Evolutionary conservation across 2,113 vertebrate species (phyloP).

Genomic region (Halichoerus grypus): DNA sequence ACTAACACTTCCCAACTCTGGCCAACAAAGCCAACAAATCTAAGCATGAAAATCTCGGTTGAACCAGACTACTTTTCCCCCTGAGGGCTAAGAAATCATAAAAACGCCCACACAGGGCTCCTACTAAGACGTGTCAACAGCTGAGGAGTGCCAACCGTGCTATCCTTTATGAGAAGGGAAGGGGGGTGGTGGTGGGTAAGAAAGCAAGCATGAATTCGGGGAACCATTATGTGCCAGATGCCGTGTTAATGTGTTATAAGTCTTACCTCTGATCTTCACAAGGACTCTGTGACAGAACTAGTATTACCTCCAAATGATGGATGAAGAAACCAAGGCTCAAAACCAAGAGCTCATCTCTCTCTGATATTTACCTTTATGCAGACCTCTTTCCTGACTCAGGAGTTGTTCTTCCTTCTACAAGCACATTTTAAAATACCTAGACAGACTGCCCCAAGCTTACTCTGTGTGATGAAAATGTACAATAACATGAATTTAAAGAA

Average conservation of each 20-base stretch:
- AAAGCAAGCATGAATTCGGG: not conserved
- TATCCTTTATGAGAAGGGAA: not conserved
- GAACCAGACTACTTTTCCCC: rapidly evolving
- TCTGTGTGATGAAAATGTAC: not conserved
- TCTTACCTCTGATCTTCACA: not conserved
- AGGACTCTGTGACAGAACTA: not conserved
- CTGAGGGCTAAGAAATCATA: not conserved
- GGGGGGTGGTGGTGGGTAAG: rapidly evolving
- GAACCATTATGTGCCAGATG: rapidly evolving
- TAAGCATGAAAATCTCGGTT: not conserved
- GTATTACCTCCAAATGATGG: not conserved
- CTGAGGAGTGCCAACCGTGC: rapidly evolving
- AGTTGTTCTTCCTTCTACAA: not conserved
- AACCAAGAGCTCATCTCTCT: not conserved
- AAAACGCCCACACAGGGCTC: not conserved
- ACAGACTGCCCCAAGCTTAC: not conserved
- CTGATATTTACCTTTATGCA: not conserved
- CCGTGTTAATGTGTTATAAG: too few species aligned
- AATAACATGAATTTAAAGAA: slow-evolving; percentile 55
- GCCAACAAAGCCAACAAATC: too few species aligned
- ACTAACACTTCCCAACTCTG: not conserved
- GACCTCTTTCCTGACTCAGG: not conserved
- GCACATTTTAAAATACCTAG: not conserved
- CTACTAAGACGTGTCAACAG: not conserved
- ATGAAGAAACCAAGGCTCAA: not conserved